These are phyloP conservation scores for Pantherophis vulpinus DNA, from an alignment of 2,797 vertebrate genomes.

Conservation along the genomic window DNA sequence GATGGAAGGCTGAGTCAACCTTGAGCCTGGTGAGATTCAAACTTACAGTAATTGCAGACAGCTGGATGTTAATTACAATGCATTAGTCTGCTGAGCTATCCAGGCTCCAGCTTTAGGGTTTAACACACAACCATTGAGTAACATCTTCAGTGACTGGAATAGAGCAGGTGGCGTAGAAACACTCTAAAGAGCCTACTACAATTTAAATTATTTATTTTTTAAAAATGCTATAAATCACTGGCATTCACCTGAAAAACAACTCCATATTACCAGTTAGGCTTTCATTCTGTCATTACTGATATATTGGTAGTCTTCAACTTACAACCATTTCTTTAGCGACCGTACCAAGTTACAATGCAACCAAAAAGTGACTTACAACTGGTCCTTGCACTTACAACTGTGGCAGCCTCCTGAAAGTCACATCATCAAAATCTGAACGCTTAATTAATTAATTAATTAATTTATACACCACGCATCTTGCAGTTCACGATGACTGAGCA, in stretches of 20 bases:
- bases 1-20: too few relatives aligned
- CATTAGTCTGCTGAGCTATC: too few relatives aligned
- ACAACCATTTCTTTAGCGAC: background rate
- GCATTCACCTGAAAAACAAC: background rate
- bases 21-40: too few relatives aligned
- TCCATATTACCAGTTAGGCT: background rate
- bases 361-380: background rate
- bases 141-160: background rate
- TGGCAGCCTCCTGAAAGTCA: background rate
- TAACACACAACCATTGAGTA: background rate
- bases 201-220: background rate
- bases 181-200: background rate
- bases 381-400: background rate
- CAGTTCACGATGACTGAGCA: background rate
- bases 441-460: too few relatives aligned
- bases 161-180: background rate
- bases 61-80: too few relatives aligned
- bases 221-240: background rate
- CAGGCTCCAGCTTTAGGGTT: background rate
- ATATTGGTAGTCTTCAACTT: background rate
- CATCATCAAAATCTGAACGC: background rate
- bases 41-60: too few relatives aligned
- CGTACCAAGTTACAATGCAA: background rate
- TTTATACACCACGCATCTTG: background rate
- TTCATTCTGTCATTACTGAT: background rate